phyloP scores from a whole-genome alignment of 2,888 invertebrate genomes.

The Ametastegia equiseti region DNA sequence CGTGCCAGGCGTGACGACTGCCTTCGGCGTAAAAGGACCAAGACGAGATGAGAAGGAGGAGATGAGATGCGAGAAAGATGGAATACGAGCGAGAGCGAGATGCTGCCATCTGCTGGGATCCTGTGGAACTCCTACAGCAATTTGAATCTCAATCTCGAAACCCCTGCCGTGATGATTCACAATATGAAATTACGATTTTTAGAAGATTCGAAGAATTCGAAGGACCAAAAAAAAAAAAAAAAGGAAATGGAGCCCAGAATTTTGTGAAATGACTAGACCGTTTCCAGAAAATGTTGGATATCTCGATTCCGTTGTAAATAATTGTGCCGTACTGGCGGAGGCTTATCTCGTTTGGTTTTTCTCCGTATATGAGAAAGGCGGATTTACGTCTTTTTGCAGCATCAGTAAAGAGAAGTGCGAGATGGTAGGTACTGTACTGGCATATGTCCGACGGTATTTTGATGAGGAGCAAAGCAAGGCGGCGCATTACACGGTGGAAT shows the following conservation, averaged over 20 bases:
- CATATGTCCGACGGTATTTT: slow-evolving; percentile 72
- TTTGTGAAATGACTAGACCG: too few relatives aligned
- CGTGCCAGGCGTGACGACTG: slow-evolving; percentile 74
- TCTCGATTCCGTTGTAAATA: neutral
- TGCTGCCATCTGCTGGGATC: slow-evolving; percentile 45
- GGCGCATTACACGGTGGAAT: slow-evolving; percentile 63
- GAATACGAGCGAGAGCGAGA: slow-evolving; percentile 5
- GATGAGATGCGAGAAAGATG: neutral
- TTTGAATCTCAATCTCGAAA: too few relatives aligned
- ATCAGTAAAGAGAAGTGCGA: slow-evolving; percentile 3
- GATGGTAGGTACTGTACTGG: too few relatives aligned
- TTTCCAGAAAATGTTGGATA: neutral
- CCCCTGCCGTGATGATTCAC: too few relatives aligned
- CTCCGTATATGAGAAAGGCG: slow-evolving; percentile 69
- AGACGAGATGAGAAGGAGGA: slow-evolving; percentile 1
- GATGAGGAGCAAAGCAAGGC: slow-evolving; percentile 68
- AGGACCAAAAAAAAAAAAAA: too few relatives aligned
- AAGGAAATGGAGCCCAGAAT: too few relatives aligned
- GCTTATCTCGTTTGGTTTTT: slow-evolving; percentile 58
- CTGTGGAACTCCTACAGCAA: neutral
- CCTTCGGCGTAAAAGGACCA: slow-evolving; percentile 50
- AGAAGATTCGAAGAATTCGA: too few relatives aligned
- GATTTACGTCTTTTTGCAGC: slow-evolving; percentile 65
- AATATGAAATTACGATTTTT: too few relatives aligned
- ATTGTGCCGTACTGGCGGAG: slow-evolving; percentile 38